These are phyloP conservation scores for Cotesia glomerata DNA, from an alignment of 1,140 invertebrate species.

Conservation along the genomic window DNA sequence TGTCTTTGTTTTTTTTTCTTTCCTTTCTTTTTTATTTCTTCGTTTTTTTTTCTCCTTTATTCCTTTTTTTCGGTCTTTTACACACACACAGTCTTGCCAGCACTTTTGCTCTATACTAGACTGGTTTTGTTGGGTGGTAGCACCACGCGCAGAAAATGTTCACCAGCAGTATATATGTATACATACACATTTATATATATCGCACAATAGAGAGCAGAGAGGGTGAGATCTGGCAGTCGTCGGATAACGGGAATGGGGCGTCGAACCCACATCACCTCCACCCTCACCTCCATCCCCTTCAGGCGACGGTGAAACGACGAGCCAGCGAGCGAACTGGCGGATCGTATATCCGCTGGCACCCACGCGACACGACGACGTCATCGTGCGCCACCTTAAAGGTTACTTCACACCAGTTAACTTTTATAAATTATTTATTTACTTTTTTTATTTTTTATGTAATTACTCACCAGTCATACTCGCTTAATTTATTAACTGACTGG, in stretches of 20 bases:
- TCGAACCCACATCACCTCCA: constrained; percentile 15
- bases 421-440: neutral
- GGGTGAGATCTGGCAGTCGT: constrained; percentile 16
- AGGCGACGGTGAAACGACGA: constrained; percentile 17
- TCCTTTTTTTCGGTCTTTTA: neutral
- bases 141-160: constrained; percentile 10
- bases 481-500: too few species aligned
- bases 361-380: constrained; percentile 14
- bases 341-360: constrained; percentile 21
- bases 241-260: constrained; percentile 19
- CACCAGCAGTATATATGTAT: too few species aligned
- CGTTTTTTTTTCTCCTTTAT: neutral
- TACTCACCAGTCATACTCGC: neutral
- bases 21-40: neutral
- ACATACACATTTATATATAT: too few species aligned
- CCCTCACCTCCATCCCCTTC: constrained; percentile 1
- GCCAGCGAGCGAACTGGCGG: constrained; percentile 10
- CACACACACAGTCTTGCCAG: neutral
- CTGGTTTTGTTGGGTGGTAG: neutral
- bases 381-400: constrained; percentile 4
- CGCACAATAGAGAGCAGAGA: neutral
- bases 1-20: neutral
- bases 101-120: neutral
- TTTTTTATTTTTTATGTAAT: neutral
- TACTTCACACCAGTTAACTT: neutral